A percentile compares a stretch with the other conserved stretches of the same genome.
These are phyloP conservation scores for Cheirogaleus medius DNA, from an alignment of 2,113 vertebrate species.

Conservation along the genomic window DNA sequence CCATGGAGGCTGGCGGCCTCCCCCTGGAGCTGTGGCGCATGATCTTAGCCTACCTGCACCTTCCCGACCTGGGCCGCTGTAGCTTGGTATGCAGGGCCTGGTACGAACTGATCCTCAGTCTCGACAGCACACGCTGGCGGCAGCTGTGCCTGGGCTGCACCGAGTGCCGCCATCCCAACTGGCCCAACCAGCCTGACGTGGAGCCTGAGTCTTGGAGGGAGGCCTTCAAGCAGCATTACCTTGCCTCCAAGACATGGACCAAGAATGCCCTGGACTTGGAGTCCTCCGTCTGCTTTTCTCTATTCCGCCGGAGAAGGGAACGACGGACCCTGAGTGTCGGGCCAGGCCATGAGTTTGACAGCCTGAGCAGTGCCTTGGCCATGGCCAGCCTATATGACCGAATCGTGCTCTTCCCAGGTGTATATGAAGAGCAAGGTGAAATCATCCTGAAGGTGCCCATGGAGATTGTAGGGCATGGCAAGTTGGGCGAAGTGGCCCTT, in stretches of 20 bases:
- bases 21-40: conserved; percentile 91
- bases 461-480: conserved; percentile 90
- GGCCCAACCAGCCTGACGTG: conserved; percentile 88
- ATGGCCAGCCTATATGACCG: conserved; percentile 87
- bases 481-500: conserved; percentile 88
- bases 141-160: conserved; percentile 90
- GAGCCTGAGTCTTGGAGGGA: conserved; percentile 91
- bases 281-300: conserved; percentile 88
- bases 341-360: conserved; percentile 86
- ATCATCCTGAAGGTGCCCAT: conserved; percentile 90
- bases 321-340: conserved; percentile 86
- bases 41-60: conserved; percentile 89
- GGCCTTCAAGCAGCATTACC: conserved; percentile 89
- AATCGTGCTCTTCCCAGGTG: conserved; percentile 88
- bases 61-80: conserved; percentile 92
- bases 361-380: conserved; percentile 87
- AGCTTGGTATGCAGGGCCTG: conserved; percentile 92
- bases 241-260: conserved; percentile 90
- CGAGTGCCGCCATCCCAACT: conserved; percentile 92
- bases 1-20: conserved; percentile 88
- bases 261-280: conserved; percentile 87
- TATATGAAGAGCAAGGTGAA: conserved; percentile 91
- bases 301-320: conserved; percentile 89
- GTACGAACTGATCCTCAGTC: conserved; percentile 90
- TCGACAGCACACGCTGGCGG: conserved; percentile 94